Evolutionary conservation across 2,888 invertebrate genomes (phyloP), one percentile per base, ranked within the genome.

Genomic region (Drosophila meridiana): DNA sequence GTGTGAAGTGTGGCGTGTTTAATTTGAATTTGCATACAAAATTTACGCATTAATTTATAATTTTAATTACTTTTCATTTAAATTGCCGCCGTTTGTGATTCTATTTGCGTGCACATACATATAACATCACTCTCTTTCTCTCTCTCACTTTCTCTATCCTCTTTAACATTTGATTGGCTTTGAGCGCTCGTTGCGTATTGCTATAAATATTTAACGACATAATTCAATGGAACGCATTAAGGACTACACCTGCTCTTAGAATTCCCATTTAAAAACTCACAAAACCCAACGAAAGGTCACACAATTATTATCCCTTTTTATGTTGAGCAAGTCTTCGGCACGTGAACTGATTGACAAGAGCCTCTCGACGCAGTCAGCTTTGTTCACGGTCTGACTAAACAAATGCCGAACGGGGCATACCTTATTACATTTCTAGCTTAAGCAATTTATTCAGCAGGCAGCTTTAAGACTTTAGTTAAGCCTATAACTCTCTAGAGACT

Each of bases 11-110:
- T 63, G 53, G 73, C 77, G 64, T 62, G 20, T 73, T 69, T 77
- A 59, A 77, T 84, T 84, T 68, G 55, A 82, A 84, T 84, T 87
- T 82, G 75, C 87, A 84, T 87, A 65, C 40, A 70, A 80, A 87
- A 82, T 82, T 48, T 61, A 69, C 58, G 56, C 80, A 71, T 77
- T 73, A 62, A 87, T 83, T 75, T 82, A 69, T 76, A 76, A 73
- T 76, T 81, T 69, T 66, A 70, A 69, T 79, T 72, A 60, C 73
- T 66, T 70, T 73, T 56, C 30, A 53, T 53, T 58, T 58, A 58
- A 56, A 47, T 56, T 55, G 57, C 45, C n/a, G 13, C 45, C 48
- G 43, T 63, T 73, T 34, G 36, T 34, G 50, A 45, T 32, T 36
- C 11, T 34, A 52, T 52, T 36, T 52, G 45, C 53, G 50, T 56